phyloP scores from a whole-genome alignment of 2,113 vertebrate genomes.

The Tylochromis polylepis region DNA sequence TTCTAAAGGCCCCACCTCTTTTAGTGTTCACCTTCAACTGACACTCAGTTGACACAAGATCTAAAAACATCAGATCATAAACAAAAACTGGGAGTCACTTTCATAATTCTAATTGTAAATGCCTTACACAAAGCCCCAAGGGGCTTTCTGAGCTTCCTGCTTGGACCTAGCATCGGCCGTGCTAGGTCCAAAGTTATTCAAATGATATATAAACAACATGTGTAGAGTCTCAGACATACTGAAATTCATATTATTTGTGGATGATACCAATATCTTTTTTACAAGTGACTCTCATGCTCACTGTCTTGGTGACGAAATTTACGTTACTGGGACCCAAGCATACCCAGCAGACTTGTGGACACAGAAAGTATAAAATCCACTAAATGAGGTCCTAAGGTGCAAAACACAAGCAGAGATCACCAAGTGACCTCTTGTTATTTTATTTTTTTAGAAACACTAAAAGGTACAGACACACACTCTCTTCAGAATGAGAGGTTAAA shows the following conservation, averaged over 20 bases:
- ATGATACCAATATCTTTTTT: background rate
- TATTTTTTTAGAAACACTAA: background rate
- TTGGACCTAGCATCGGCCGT: background rate
- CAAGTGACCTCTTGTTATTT: background rate
- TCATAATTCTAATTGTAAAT: too few species aligned
- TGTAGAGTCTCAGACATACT: background rate
- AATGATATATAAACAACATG: accelerated
- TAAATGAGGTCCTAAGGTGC: background rate
- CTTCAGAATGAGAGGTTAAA: background rate
- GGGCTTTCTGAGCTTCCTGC: background rate
- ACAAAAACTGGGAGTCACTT: too few species aligned
- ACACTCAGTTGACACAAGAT: background rate
- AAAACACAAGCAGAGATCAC: background rate
- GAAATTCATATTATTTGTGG: background rate
- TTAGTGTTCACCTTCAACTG: background rate
- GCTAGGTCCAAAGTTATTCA: background rate
- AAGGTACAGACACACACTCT: background rate
- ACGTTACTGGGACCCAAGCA: background rate
- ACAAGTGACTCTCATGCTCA: background rate
- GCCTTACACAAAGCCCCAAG: too few species aligned
- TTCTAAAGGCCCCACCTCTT: background rate
- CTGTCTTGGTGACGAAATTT: background rate
- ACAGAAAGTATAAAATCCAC: too few species aligned
- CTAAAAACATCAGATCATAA: background rate
- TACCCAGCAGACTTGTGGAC: background rate